Evolutionary conservation across 2,797 vertebrate species (phyloP), one percentile per base, ranked within the genome.

Genomic region (Cirrhinus molitorella): DNA sequence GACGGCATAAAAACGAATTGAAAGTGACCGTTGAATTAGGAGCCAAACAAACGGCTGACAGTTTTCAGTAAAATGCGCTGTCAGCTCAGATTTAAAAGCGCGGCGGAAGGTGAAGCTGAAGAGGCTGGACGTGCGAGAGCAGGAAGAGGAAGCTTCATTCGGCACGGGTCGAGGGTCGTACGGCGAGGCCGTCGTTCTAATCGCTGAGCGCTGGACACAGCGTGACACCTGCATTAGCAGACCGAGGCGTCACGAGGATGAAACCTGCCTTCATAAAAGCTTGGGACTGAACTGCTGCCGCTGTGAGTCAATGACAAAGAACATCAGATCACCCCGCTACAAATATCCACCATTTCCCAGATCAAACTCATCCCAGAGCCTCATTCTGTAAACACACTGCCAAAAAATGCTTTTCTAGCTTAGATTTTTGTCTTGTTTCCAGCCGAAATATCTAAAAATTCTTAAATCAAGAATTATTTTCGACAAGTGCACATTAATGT

Each of bases 151-250:
- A 95, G 91, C 93, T 65, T 66, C 89, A 92, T 94, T 94, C 90
- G 91, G 92, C 93, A 94, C 91, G 93, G 93, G 92, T 94, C 91
- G 92, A 90, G 55, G 53, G 77, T 34, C 43, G 47, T 68, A 68
- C 61, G 74, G 79, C 65, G 47, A 23, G 80, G 67, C 75, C 76
- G 72, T 94, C 88, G 94, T 91, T 93, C 81, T 91, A 90, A 94
- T 90, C 87, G 84, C 91, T 91, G 88, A 90, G 78, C 88, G 86
- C 86, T 73, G 92, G 95, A 95, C 94, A 95, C 95, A 95, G 93
- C 80, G 86, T 94, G 95, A 94, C 95, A 95, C 93, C 93, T 92
- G 90, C 92, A 95, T 95, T 95, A 95, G 83, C 85, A 88, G 90
- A 95, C 93, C 91, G 93, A 93, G 91, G 91, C 92, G 83, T 95